Evolutionary conservation across 2,888 invertebrate species (phyloP).

Genomic region (Proisotoma minuta): DNA sequence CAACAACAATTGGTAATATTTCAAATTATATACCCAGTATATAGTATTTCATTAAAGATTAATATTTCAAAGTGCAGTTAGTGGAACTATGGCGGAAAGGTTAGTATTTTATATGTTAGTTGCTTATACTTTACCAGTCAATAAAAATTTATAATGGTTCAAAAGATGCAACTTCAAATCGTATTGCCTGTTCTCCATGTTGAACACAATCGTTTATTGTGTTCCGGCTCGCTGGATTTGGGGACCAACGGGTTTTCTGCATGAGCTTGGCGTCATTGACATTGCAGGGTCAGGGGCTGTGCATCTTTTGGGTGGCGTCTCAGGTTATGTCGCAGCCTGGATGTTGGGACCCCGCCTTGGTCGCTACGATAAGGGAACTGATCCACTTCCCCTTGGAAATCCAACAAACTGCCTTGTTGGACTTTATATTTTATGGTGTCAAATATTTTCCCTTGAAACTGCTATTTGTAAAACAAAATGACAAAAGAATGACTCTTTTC

Average conservation of each 20-base stretch:
- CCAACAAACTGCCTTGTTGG: slow-evolving; percentile 51
- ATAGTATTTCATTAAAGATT: neutral
- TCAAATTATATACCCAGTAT: neutral
- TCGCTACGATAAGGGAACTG: slow-evolving; percentile 49
- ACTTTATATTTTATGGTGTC: slow-evolving; percentile 54
- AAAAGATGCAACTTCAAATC: slow-evolving; percentile 49
- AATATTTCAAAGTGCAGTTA: slow-evolving; percentile 23
- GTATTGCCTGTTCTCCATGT: slow-evolving; percentile 51
- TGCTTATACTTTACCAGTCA: neutral
- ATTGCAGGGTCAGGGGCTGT: slow-evolving; percentile 52
- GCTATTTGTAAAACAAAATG: neutral
- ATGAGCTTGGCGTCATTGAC: slow-evolving; percentile 52
- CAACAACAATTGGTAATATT: slow-evolving; percentile 49
- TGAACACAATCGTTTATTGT: slow-evolving; percentile 52
- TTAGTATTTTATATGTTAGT: slow-evolving; percentile 38
- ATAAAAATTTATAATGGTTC: slow-evolving; percentile 2
- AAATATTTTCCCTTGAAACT: neutral
- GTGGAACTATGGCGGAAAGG: slow-evolving; percentile 53
- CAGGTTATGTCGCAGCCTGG: slow-evolving; percentile 49
- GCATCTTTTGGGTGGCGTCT: slow-evolving; percentile 52
- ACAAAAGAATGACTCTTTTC: neutral
- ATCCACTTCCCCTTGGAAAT: slow-evolving; percentile 49
- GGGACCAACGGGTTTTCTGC: slow-evolving; percentile 50
- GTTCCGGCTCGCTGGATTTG: slow-evolving; percentile 52
- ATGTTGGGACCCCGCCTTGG: slow-evolving; percentile 49